phyloP scores from a whole-genome alignment of 2,888 invertebrate species.

The Siphlonurus alternatus region DNA sequence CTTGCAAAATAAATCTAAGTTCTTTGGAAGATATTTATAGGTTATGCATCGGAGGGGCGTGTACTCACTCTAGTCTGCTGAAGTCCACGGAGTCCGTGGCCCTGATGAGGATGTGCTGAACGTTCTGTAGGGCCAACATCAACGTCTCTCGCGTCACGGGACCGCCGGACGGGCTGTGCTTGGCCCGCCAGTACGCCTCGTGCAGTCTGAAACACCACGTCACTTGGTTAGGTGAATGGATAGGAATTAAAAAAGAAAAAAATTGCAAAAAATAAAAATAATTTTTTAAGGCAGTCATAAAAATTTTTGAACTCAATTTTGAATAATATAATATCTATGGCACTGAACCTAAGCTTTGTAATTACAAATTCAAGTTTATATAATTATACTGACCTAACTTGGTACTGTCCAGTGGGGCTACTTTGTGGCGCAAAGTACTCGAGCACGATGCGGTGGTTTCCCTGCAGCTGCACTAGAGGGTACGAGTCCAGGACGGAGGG shows the following conservation, averaged over 20 bases:
- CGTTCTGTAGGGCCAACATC: slow-evolving; percentile 82
- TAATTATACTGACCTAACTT: slow-evolving; percentile 27
- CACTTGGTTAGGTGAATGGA: background rate
- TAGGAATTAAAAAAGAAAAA: background rate
- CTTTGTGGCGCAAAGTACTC: slow-evolving; percentile 35
- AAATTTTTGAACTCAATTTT: background rate
- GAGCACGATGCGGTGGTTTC: slow-evolving; percentile 47
- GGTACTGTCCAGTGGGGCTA: slow-evolving; percentile 27
- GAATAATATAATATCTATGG: background rate
- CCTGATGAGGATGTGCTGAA: slow-evolving; percentile 62
- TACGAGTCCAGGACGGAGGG: slow-evolving; percentile 39
- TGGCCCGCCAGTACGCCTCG: slow-evolving; percentile 61
- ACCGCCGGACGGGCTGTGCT: slow-evolving; percentile 30
- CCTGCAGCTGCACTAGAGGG: slow-evolving; percentile 71
- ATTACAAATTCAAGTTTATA: background rate
- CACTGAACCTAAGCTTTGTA: background rate
- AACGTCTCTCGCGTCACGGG: slow-evolving; percentile 55
- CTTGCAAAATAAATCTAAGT: too few relatives aligned
- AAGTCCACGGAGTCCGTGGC: slow-evolving; percentile 46
- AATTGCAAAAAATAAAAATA: background rate
- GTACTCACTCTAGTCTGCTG: slow-evolving; percentile 35
- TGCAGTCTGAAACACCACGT: slow-evolving; percentile 34
- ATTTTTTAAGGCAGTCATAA: background rate
- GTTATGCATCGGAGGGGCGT: too few relatives aligned
- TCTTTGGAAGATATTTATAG: too few relatives aligned